Base-by-base conservation (phyloP, 2,797 vertebrate genomes). In the Aldrovandia affinis region DNA sequence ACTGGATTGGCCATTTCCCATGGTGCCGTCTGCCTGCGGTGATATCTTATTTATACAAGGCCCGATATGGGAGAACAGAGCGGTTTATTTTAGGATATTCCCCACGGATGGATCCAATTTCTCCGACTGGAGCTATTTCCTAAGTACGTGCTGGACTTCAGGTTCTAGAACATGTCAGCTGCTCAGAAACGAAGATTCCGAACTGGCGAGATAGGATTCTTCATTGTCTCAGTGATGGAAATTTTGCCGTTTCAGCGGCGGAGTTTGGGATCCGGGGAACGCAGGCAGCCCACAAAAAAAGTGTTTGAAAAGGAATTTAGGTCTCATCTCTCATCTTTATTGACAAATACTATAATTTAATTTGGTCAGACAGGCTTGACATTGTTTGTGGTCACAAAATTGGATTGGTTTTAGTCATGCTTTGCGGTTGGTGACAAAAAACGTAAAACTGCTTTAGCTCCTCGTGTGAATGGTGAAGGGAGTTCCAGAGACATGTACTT, bases 11-110 rank as follows among this genome's bases (percentile, higher is more conserved):
- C 93, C 93, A 94, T 95, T 95, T 96, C 96, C 95, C 95, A 95
- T 94, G 93, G 91, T 92, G 93, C 93, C 92, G 92, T 94, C 92
- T 92, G 95, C 94, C 93, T 94, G 93, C 91, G 90, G 93, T 90
- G 92, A 95, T 95, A 95, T 96, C 95, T 96, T 95, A 96, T 96
- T 96, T 96, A 95, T 95, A 95, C 94, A 95, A 96, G 93, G 91
- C 92, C 89, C 84, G 93, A 95, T 96, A 95, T 94, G 95, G 93
- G 93, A 95, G 95, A 96, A 95, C 94, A 94, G 93, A 94, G 92
- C 91, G 92, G 94, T 95, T 95, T 96, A 96, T 96, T 96, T 96
- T 95, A 86, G 94, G 94, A 92, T 95, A 94, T 95, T 96, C 95
- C 96, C 96, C 93, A 92, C 91, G 95, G 95, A 96, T 93, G 93